Evolutionary conservation across 2,113 vertebrate genomes (phyloP).

Genomic region (Pteronura brasiliensis): DNA sequence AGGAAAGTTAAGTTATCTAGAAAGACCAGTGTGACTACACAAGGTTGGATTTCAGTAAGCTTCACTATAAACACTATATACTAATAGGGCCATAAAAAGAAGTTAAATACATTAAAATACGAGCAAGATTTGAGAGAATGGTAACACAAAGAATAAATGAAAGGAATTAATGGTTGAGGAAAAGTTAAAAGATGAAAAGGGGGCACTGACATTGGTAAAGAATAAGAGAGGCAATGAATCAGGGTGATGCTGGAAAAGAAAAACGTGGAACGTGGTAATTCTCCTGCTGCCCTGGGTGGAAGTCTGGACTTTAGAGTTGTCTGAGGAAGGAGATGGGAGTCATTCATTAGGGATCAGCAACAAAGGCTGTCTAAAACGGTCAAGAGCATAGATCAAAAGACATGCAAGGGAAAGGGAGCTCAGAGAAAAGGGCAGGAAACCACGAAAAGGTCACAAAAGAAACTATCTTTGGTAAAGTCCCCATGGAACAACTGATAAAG

Average conservation of each 20-base stretch:
- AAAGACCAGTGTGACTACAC: neutral
- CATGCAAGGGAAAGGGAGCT: neutral
- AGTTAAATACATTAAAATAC: conserved; percentile 6
- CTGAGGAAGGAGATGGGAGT: neutral
- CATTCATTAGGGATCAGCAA: neutral
- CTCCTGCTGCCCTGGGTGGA: neutral
- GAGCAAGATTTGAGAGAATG: neutral
- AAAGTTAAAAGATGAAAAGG: neutral
- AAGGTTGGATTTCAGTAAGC: neutral
- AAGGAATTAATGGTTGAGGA: neutral
- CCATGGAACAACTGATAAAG: neutral
- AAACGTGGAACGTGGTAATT: neutral
- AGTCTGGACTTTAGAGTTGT: neutral
- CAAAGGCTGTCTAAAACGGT: neutral
- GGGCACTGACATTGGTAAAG: neutral
- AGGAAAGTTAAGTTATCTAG: neutral
- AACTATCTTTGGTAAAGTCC: neutral
- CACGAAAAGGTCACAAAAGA: neutral
- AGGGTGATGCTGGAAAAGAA: neutral
- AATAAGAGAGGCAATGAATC: neutral
- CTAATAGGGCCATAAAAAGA: neutral
- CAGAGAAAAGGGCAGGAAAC: neutral
- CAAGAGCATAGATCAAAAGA: neutral
- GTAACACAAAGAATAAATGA: neutral
- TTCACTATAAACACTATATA: neutral